Percentiles rank a stretch among this genome's conserved stretches.
phyloP scores from a whole-genome alignment of 1,140 invertebrate genomes.

The Sycophaga agraensis region DNA sequence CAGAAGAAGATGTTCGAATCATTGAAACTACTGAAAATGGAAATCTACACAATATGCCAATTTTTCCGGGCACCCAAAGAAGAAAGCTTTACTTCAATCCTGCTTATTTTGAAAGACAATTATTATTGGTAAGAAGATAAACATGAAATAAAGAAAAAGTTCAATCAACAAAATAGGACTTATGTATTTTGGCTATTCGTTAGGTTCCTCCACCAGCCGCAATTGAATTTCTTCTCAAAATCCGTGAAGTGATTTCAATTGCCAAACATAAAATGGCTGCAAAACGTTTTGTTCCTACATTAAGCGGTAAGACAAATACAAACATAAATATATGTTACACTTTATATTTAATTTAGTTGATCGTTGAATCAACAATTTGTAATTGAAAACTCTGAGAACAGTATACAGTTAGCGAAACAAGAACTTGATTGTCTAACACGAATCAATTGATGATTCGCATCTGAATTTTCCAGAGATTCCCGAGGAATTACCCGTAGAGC shows the following conservation, averaged over 20 bases:
- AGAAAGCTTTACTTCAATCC: constrained; percentile 85
- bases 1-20: constrained; percentile 80
- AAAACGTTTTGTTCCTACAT: constrained; percentile 76
- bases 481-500: constrained; percentile 62
- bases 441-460: neutral
- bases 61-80: constrained; percentile 62
- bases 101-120: constrained; percentile 82
- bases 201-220: constrained; percentile 83
- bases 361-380: neutral
- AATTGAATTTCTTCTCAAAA: constrained; percentile 82
- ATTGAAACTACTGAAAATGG: constrained; percentile 74
- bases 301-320: constrained; percentile 56
- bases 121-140: constrained; percentile 68
- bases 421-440: neutral
- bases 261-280: constrained; percentile 83
- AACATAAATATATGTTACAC: neutral
- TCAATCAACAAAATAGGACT: neutral
- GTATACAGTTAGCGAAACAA: neutral
- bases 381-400: neutral
- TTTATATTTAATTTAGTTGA: neutral
- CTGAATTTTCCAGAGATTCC: constrained; percentile 64
- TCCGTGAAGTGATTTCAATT: constrained; percentile 83
- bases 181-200: constrained; percentile 26
- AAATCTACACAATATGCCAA: constrained; percentile 44
- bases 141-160: neutral